phyloP scores from a whole-genome alignment of 1,140 invertebrate genomes.

The Drosophila funebris region DNA sequence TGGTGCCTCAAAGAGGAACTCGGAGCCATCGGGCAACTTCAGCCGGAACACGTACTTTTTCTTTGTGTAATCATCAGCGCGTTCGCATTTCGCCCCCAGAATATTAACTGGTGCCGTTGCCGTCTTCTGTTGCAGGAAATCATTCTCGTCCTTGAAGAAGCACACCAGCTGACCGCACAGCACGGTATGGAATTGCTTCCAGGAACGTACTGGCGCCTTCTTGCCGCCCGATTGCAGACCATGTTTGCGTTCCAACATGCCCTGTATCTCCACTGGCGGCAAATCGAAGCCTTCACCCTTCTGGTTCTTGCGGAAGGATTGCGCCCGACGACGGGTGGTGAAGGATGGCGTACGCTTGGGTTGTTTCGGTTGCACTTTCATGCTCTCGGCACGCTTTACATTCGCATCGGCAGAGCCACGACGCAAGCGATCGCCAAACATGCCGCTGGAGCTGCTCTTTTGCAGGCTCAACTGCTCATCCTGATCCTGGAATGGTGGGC shows the following conservation, averaged over 20 bases:
- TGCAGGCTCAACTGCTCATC: slow-evolving; percentile 71
- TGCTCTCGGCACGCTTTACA: slow-evolving; percentile 94
- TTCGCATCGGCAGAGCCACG: slow-evolving; percentile 86
- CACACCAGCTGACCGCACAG: slow-evolving; percentile 97
- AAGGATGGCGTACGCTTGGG: slow-evolving; percentile 97
- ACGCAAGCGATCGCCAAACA: slow-evolving; percentile 89
- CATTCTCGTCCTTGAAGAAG: slow-evolving; percentile 98
- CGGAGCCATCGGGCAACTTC: slow-evolving; percentile 94
- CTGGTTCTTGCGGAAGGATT: slow-evolving; percentile 93
- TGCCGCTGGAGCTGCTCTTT: slow-evolving; percentile 86
- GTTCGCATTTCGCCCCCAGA: slow-evolving; percentile 90
- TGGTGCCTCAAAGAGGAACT: slow-evolving; percentile 94
- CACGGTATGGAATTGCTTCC: slow-evolving; percentile 98
- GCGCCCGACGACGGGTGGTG: slow-evolving; percentile 94
- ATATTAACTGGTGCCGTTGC: slow-evolving; percentile 95
- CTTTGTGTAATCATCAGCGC: slow-evolving; percentile 97
- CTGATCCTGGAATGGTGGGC: slow-evolving; percentile 60
- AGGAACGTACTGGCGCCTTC: slow-evolving; percentile 96
- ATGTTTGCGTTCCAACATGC: slow-evolving; percentile 96
- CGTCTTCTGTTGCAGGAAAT: slow-evolving; percentile 94
- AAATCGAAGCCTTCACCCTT: slow-evolving; percentile 89
- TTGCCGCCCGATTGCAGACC: slow-evolving; percentile 96
- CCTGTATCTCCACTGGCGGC: slow-evolving; percentile 96
- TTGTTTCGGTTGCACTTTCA: slow-evolving; percentile 90
- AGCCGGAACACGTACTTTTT: slow-evolving; percentile 96